Percentiles rank a stretch among this genome's conserved stretches.
These are phyloP conservation scores for Cryptocephalus moraei DNA, from an alignment of 2,888 invertebrate genomes.

Conservation along the genomic window DNA sequence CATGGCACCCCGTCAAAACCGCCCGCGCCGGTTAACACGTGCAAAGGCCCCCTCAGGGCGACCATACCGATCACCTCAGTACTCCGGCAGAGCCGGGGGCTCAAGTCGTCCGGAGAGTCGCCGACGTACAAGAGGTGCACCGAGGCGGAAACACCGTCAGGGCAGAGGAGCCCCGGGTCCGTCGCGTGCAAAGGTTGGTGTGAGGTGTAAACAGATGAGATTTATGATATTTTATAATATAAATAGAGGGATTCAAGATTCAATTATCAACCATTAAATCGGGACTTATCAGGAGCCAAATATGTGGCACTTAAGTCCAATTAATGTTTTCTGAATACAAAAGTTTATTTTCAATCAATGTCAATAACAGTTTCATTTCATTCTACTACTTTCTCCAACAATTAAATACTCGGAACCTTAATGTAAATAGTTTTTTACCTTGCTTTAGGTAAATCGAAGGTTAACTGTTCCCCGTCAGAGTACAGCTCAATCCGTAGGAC, in stretches of 20 bases:
- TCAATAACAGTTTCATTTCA: no score
- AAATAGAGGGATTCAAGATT: no score
- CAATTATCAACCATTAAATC: no score
- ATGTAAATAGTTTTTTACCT: neutral
- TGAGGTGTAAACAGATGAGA: no score
- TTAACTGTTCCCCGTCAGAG: conserved; percentile 31
- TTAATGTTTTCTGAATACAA: no score
- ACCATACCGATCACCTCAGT: conserved; percentile 67
- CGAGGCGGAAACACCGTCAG: conserved; percentile 54
- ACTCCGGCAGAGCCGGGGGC: conserved; percentile 48
- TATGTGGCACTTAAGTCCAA: no score
- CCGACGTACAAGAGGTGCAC: conserved; percentile 62
- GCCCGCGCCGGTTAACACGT: conserved; percentile 52
- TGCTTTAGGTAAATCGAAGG: conserved; percentile 43
- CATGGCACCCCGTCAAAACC: conserved; percentile 36
- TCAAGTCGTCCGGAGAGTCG: conserved; percentile 53
- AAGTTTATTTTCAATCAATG: no score
- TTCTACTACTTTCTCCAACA: neutral
- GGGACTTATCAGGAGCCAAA: no score
- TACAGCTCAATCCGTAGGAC: conserved; percentile 53
- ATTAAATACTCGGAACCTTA: neutral
- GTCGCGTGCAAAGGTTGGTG: conserved; percentile 57
- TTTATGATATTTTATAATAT: no score
- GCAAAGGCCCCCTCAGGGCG: conserved; percentile 63
- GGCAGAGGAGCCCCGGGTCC: conserved; percentile 64